Evolutionary conservation across 2,888 invertebrate genomes (phyloP).

Genomic region (Dynastes tityus): DNA sequence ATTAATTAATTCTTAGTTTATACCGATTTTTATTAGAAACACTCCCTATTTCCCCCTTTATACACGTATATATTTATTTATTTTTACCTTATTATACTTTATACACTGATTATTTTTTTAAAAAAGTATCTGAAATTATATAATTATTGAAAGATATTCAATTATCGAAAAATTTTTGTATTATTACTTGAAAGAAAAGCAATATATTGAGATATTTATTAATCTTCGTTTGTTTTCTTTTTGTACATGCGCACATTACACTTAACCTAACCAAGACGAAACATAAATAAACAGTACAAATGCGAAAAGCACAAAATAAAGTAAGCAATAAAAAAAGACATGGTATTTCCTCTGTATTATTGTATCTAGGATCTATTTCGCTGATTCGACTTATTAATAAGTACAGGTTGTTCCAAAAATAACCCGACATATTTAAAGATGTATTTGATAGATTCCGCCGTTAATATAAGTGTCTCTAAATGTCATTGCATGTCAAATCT

Average conservation of each 20-base stretch:
- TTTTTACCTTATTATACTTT: slow-evolving; percentile 9
- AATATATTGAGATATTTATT: slow-evolving; percentile 43
- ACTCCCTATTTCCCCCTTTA: no score
- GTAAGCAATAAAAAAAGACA: background rate
- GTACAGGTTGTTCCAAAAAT: no score
- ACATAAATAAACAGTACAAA: slow-evolving; percentile 3
- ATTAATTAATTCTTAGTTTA: slow-evolving; percentile 4
- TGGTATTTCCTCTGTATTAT: background rate
- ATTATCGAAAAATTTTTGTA: slow-evolving; percentile 20
- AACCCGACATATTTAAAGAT: no score
- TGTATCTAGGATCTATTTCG: slow-evolving; percentile 13
- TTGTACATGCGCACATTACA: background rate
- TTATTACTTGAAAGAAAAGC: slow-evolving; percentile 16
- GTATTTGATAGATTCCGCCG: no score
- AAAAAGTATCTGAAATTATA: slow-evolving; percentile 20
- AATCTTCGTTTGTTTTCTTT: background rate
- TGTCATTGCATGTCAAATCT: no score
- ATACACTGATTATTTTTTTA: background rate
- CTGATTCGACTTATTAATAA: background rate
- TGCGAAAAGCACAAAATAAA: background rate
- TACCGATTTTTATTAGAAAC: no score
- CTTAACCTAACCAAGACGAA: background rate
- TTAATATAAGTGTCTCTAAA: no score
- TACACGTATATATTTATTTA: slow-evolving; percentile 34
- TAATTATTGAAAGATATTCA: slow-evolving; percentile 12